Percentiles rank a stretch among this genome's conserved stretches.
Evolutionary conservation across 2,797 vertebrate genomes (phyloP).

Genomic region (Ibycter americanus): DNA sequence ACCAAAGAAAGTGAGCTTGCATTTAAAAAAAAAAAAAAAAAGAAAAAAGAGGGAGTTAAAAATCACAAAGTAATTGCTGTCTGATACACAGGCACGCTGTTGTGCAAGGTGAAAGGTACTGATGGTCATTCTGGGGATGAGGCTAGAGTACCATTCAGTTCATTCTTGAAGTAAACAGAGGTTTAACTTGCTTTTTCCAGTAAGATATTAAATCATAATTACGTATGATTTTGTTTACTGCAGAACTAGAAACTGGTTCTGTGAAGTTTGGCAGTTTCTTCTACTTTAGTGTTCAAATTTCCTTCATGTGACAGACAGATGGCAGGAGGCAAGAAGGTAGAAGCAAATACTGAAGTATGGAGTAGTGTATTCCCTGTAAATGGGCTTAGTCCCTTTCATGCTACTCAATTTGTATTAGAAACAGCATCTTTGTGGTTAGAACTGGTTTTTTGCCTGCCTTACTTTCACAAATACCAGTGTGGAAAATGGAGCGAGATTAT

Average conservation of each 20-base stretch:
- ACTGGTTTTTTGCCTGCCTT: not conserved
- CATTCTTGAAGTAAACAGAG: not conserved
- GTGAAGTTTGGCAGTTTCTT: not conserved
- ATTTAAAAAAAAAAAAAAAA: not conserved
- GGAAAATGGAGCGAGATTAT: not conserved
- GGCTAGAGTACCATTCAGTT: accelerated
- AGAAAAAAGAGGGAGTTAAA: not conserved
- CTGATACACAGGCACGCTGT: accelerated
- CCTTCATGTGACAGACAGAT: not conserved
- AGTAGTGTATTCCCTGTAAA: not conserved
- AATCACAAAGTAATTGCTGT: not conserved
- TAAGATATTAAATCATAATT: not conserved
- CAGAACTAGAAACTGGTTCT: not conserved
- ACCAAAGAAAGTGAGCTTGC: not conserved
- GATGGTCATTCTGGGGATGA: not conserved
- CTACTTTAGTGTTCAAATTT: not conserved
- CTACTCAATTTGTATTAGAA: not conserved
- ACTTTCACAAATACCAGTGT: not conserved
- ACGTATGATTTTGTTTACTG: not conserved
- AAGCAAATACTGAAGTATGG: not conserved
- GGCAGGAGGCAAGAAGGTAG: not conserved
- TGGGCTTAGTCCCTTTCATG: not conserved
- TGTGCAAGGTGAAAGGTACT: not conserved
- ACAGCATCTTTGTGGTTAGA: not conserved
- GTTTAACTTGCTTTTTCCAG: not conserved